Base-by-base conservation (phyloP, 2,888 invertebrate species). In the Platerodrilus igneus region DNA sequence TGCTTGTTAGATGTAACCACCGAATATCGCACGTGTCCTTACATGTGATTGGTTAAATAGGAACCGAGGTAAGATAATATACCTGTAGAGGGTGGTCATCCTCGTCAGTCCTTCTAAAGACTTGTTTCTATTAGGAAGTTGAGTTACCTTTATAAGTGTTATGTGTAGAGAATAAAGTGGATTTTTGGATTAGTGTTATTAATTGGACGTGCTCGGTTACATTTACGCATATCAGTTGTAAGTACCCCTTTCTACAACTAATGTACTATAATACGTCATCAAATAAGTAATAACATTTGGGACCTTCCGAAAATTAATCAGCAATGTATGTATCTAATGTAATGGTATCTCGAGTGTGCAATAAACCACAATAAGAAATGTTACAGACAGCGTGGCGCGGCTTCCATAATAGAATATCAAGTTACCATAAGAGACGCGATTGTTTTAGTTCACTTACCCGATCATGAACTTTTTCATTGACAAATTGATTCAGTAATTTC, bases 311-410 rank as follows among this genome's bases (percentile, higher is more conserved):
- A n/a, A n/a, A n/a, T n/a, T n/a, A n/a, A n/a, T n/a, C n/a, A n/a
- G n/a, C n/a, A n/a, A n/a, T n/a, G n/a, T n/a, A n/a, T n/a, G n/a
- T n/a, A n/a, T n/a, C n/a, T n/a, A n/a, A 23, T 33, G 37, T 32
- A 41, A 31, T 36, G 37, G 36, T 32, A 41, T 37, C 34, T 16
- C 22, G 31, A 26, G 26, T 36, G 39, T 43, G 50, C 45, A 48
- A 48, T 49, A 49, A 42, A 47, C 42, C 47, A 45, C 47, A 44
- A 41, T 37, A 34, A n/a, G n/a, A n/a, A 39, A 19, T 23, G 32
- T 37, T 37, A 50, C 60, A 64, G 64, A 64, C 64, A 55, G 64
- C 62, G 40, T 56, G 64, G 62, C 64, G 63, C 63, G 48, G 42
- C 47, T 53, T 50, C 53, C 55, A 53, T 61, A 58, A 59, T 59